Conservation (phyloP, 2,797 vertebrate genomes). For the Cynodonichthys magdalenae region DNA sequence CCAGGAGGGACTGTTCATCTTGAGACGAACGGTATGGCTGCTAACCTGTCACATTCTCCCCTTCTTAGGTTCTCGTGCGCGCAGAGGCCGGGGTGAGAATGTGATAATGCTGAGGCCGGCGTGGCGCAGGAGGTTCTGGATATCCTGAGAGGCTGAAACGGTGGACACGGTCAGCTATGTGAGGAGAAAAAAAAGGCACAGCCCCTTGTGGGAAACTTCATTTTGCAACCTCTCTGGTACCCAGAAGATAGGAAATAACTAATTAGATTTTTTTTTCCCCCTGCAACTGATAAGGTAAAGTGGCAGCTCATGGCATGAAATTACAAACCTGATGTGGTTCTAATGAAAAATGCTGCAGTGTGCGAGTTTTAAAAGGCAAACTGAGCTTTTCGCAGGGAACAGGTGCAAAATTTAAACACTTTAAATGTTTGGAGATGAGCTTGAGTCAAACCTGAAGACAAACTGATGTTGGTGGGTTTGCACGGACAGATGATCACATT, state of each 20-base stretch:
- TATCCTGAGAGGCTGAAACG: slow-evolving; percentile 4
- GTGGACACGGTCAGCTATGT: slow-evolving; percentile 8
- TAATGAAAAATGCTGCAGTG: too few species aligned
- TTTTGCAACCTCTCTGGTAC: slow-evolving; percentile 19
- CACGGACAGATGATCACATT: slow-evolving; percentile 44
- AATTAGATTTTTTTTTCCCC: slow-evolving; percentile 24
- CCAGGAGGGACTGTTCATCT: slow-evolving; percentile 10
- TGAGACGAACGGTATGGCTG: slow-evolving; percentile 52
- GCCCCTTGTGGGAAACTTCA: slow-evolving; percentile 35
- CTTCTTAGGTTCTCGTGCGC: not conserved
- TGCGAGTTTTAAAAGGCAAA: too few species aligned
- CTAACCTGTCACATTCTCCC: not conserved
- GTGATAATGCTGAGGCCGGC: slow-evolving; percentile 16
- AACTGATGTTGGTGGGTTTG: not conserved
- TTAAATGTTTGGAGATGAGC: too few species aligned
- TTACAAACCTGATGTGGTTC: too few species aligned
- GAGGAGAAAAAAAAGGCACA: slow-evolving; percentile 15
- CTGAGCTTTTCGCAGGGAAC: too few species aligned
- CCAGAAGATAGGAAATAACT: slow-evolving; percentile 40
- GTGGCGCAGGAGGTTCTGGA: slow-evolving; percentile 1
- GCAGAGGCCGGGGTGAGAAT: slow-evolving; percentile 10
- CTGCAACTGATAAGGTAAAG: not conserved
- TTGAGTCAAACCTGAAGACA: slow-evolving; percentile 18
- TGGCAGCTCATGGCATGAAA: too few species aligned
- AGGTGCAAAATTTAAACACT: too few species aligned